phyloP scores from a whole-genome alignment of 2,797 vertebrate genomes.

The Novumbra hubbsi region DNA sequence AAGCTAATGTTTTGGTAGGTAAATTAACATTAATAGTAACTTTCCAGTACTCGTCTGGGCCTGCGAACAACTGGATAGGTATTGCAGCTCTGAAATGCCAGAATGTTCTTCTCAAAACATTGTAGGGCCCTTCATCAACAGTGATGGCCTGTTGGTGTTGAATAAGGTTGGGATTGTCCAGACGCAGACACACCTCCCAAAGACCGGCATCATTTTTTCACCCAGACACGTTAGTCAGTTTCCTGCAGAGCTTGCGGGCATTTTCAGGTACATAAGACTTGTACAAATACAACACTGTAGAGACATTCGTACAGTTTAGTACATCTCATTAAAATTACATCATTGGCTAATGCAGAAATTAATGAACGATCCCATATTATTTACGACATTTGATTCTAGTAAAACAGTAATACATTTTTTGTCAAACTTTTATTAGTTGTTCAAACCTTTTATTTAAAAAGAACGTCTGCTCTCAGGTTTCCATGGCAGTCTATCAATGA shows the following conservation, averaged over 20 bases:
- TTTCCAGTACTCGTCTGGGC: background rate
- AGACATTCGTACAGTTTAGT: background rate
- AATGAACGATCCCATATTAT: background rate
- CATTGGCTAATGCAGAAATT: constrained; percentile 1
- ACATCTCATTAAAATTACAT: background rate
- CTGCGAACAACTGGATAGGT: background rate
- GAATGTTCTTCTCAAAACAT: constrained; percentile 14
- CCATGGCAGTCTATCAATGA: background rate
- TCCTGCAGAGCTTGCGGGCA: constrained; percentile 38
- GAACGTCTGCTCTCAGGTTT: background rate
- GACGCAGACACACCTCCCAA: constrained; percentile 49
- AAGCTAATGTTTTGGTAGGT: background rate
- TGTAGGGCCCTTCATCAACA: constrained; percentile 23
- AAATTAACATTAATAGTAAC: background rate
- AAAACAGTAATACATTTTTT: background rate
- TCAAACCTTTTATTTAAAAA: background rate
- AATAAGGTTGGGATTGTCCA: constrained; percentile 57
- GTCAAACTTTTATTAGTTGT: background rate
- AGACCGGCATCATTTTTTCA: constrained; percentile 38
- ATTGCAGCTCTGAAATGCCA: background rate
- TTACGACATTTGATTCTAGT: background rate
- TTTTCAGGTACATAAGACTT: background rate
- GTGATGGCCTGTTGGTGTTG: constrained; percentile 45
- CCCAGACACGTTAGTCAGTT: constrained; percentile 64
- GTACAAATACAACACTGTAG: constrained; percentile 17